Conservation (phyloP, 2,113 vertebrate genomes). For the Aegithalos caudatus region DNA sequence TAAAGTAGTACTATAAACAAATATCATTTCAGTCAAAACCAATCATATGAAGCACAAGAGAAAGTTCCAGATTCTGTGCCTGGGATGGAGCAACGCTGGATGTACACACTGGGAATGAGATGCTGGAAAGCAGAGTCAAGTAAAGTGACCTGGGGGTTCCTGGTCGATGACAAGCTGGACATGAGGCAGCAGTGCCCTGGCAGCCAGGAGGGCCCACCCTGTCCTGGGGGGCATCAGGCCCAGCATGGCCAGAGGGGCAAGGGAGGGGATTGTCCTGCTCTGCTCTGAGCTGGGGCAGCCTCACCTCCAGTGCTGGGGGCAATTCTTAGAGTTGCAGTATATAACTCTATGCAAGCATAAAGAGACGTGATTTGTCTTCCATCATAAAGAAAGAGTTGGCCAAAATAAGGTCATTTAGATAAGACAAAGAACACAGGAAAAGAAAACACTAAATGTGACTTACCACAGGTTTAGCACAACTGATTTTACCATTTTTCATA, state of each 20-base stretch:
- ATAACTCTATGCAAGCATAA: not conserved
- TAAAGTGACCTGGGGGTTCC: not conserved
- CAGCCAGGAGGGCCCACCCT: accelerated
- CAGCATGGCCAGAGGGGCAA: accelerated
- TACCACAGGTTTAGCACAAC: not conserved
- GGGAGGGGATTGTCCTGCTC: not conserved
- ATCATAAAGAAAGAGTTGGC: not conserved
- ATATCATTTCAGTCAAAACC: not conserved
- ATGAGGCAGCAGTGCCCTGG: not conserved
- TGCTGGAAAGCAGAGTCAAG: not conserved
- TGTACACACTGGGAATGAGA: not conserved
- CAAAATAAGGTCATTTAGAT: not conserved
- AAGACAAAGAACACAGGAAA: not conserved
- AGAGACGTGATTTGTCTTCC: not conserved
- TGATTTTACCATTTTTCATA: not conserved
- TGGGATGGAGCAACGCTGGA: not conserved
- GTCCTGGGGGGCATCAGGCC: not conserved
- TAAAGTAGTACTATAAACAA: not conserved
- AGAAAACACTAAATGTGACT: not conserved
- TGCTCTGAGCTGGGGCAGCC: accelerated
- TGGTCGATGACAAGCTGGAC: accelerated
- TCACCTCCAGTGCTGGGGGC: accelerated
- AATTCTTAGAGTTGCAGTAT: accelerated
- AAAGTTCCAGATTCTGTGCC: not conserved
- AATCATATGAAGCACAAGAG: not conserved